Evolutionary conservation across 2,888 invertebrate genomes (phyloP).

Genomic region (Drosophila macrospina): DNA sequence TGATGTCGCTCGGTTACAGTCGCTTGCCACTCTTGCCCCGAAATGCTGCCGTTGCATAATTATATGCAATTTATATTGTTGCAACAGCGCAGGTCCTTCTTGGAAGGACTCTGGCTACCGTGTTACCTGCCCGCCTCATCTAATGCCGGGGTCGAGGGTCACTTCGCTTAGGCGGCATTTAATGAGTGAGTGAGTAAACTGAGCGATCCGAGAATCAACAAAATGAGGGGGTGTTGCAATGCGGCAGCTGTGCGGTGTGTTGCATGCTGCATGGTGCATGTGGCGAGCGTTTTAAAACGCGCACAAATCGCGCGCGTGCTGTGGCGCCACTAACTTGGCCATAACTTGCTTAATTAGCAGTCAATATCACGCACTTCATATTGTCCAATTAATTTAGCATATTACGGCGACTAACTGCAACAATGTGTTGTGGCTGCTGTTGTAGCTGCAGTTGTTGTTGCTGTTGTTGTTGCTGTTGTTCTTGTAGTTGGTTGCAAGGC

Average conservation of each 20-base stretch:
- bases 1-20: constrained; percentile 34
- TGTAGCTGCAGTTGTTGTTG: constrained; percentile 37
- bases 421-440: constrained; percentile 24
- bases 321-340: constrained; percentile 60
- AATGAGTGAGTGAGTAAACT: constrained; percentile 35
- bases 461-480: constrained; percentile 38
- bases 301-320: constrained; percentile 51
- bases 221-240: constrained; percentile 5
- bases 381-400: constrained; percentile 82
- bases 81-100: constrained; percentile 54
- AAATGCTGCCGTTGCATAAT: constrained; percentile 67
- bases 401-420: constrained; percentile 72
- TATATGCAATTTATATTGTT: constrained; percentile 71
- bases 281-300: constrained; percentile 39
- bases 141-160: constrained; percentile 28
- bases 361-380: constrained; percentile 82
- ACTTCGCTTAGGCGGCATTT: constrained; percentile 26
- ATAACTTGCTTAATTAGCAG: constrained; percentile 81
- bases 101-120: constrained; percentile 59
- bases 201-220: background rate
- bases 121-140: constrained; percentile 53
- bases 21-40: constrained; percentile 8
- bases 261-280: constrained; percentile 23
- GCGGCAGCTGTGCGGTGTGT: constrained; percentile 22
- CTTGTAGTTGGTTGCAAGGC: constrained; percentile 39